Evolutionary conservation across 2,113 vertebrate genomes (phyloP).

Genomic region (Lota lota): DNA sequence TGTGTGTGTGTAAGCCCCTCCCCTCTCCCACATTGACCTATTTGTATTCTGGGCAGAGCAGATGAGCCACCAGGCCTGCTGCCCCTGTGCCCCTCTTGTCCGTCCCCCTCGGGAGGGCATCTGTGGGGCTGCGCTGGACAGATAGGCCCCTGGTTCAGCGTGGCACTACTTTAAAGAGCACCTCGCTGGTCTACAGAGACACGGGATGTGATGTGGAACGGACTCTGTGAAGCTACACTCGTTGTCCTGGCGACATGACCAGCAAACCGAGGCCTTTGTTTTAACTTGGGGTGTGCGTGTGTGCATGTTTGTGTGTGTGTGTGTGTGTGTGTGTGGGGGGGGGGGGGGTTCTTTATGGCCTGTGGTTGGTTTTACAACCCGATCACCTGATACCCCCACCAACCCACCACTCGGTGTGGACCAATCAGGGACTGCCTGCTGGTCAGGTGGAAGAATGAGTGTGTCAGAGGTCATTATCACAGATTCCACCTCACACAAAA

Average conservation of each 20-base stretch:
- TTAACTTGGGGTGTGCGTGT: constrained; percentile 6
- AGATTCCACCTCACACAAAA: constrained; percentile 4
- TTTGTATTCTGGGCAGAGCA: constrained; percentile 81
- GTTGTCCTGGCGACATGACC: constrained; percentile 33
- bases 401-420: too few species aligned
- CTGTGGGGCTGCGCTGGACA: constrained; percentile 68
- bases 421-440: too few species aligned
- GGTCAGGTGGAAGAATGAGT: too few species aligned
- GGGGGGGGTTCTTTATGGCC: too few species aligned
- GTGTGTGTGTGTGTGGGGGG: too few species aligned
- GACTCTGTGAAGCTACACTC: constrained; percentile 23
- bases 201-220: constrained; percentile 48
- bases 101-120: constrained; percentile 70
- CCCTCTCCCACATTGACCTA: constrained; percentile 75
- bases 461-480: too few species aligned
- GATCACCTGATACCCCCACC: too few species aligned
- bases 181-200: constrained; percentile 57
- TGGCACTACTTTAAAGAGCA: constrained; percentile 72
- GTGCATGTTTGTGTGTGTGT: not conserved
- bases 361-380: too few species aligned
- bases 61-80: constrained; percentile 75
- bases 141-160: constrained; percentile 69
- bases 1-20: constrained; percentile 7
- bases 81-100: constrained; percentile 60
- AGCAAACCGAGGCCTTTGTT: constrained; percentile 41